Conservation (phyloP, 1,140 invertebrate species). For the Druon quercuslanigerum region DNA sequence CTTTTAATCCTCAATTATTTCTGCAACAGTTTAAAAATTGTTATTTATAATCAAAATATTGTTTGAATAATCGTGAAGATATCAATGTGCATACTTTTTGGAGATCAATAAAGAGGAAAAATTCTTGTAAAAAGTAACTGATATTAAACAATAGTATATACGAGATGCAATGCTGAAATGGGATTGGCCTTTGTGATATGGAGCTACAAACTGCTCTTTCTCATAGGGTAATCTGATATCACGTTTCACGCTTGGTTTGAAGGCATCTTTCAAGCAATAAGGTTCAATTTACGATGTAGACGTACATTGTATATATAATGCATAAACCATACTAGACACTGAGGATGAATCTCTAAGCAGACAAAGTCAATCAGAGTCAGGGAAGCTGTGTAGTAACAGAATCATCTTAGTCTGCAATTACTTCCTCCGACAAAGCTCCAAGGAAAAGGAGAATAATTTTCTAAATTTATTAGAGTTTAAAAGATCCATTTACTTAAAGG, state of each 20-base stretch:
- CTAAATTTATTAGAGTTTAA: background rate
- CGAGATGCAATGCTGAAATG: background rate
- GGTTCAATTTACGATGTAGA: conserved; percentile 7
- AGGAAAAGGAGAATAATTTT: background rate
- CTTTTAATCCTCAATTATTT: too few species aligned
- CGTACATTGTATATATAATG: background rate
- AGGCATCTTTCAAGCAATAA: conserved; percentile 1
- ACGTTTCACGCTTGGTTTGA: conserved; percentile 12
- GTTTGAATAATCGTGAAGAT: too few species aligned
- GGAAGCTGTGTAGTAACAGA: background rate
- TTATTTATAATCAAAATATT: too few species aligned
- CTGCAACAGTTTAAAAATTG: too few species aligned
- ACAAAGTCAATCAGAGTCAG: conserved; percentile 13
- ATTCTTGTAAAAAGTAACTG: background rate
- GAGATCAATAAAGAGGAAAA: too few species aligned
- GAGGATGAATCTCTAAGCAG: background rate
- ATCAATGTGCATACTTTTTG: too few species aligned
- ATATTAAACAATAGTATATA: background rate
- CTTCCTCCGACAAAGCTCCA: background rate
- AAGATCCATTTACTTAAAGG: too few species aligned
- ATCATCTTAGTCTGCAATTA: background rate
- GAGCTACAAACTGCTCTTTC: conserved; percentile 1
- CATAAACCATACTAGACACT: background rate
- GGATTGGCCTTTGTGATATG: background rate
- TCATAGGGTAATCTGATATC: background rate